These are phyloP conservation scores for Acrocera orbiculus DNA, from an alignment of 2,888 invertebrate genomes.

Conservation along the genomic window DNA sequence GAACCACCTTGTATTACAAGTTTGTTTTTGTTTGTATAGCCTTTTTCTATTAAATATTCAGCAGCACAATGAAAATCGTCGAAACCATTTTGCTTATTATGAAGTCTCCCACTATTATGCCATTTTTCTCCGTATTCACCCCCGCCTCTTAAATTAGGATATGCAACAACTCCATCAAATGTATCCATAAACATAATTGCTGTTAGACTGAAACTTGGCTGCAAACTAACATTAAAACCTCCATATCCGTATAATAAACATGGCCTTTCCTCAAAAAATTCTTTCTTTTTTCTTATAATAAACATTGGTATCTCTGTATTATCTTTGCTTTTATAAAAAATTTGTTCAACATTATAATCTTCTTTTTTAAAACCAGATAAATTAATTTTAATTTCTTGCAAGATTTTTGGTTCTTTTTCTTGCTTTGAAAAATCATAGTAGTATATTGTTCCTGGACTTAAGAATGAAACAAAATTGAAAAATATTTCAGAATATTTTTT, in stretches of 20 bases:
- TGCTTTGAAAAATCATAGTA: constrained; percentile 58
- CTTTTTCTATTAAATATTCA: constrained; percentile 61
- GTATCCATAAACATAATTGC: constrained; percentile 78
- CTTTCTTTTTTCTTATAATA: constrained; percentile 54
- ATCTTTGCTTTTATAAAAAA: constrained; percentile 86
- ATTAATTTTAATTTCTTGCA: constrained; percentile 61
- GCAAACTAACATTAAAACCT: constrained; percentile 85
- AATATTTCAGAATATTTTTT: constrained; percentile 78
- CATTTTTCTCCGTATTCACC: constrained; percentile 96
- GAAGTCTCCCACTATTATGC: constrained; percentile 82
- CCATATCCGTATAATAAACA: constrained; percentile 91
- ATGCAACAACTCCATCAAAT: constrained; percentile 72
- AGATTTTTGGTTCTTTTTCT: constrained; percentile 46
- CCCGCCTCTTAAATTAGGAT: constrained; percentile 91
- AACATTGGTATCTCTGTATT: constrained; percentile 93
- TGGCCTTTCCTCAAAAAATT: constrained; percentile 38
- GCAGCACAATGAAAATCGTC: constrained; percentile 92
- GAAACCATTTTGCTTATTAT: constrained; percentile 93
- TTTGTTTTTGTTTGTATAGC: constrained; percentile 59
- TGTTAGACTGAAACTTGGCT: constrained; percentile 76
- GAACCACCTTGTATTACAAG: constrained; percentile 87
- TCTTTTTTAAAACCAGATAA: constrained; percentile 65
- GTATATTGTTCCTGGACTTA: constrained; percentile 72
- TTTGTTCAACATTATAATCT: constrained; percentile 68
- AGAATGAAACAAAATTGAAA: constrained; percentile 85